Conservation (phyloP, 1,140 invertebrate genomes). For the Camponotus floridanus region DNA sequence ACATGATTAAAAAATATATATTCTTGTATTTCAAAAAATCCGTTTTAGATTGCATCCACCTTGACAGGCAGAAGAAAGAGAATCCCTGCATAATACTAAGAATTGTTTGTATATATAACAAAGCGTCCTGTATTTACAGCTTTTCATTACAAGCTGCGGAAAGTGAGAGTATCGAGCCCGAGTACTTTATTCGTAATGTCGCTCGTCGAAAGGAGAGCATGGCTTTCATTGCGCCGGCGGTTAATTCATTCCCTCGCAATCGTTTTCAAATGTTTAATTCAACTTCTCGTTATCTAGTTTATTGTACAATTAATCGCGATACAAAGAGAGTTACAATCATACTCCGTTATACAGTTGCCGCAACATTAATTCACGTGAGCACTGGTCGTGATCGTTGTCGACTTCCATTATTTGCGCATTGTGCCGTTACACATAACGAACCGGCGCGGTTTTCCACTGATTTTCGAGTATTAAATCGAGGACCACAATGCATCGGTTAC, state of each 20-base stretch:
- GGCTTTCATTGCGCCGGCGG: neutral
- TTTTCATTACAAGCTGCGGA: neutral
- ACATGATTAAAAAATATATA: neutral
- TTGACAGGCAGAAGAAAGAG: neutral
- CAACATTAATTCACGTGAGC: slow-evolving; percentile 56
- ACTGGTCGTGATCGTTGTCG: slow-evolving; percentile 63
- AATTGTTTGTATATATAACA: neutral
- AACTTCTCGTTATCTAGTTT: slow-evolving; percentile 69
- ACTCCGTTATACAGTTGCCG: slow-evolving; percentile 60
- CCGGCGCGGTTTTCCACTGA: slow-evolving; percentile 49
- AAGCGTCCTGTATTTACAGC: neutral
- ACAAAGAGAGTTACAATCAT: slow-evolving; percentile 68
- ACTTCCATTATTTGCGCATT: slow-evolving; percentile 60
- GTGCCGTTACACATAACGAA: slow-evolving; percentile 62
- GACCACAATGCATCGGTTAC: slow-evolving; percentile 60
- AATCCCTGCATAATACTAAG: neutral
- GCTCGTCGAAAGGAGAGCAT: slow-evolving; percentile 35
- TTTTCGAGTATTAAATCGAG: slow-evolving; percentile 74
- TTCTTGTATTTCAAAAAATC: neutral
- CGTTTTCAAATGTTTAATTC: slow-evolving; percentile 60
- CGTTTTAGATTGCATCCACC: neutral
- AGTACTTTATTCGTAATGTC: neutral
- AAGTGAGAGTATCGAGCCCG: neutral
- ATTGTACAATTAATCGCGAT: slow-evolving; percentile 68
- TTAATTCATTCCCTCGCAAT: slow-evolving; percentile 34